These are phyloP conservation scores for Epirrita christyi DNA, from an alignment of 2,888 invertebrate genomes.

Conservation along the genomic window DNA sequence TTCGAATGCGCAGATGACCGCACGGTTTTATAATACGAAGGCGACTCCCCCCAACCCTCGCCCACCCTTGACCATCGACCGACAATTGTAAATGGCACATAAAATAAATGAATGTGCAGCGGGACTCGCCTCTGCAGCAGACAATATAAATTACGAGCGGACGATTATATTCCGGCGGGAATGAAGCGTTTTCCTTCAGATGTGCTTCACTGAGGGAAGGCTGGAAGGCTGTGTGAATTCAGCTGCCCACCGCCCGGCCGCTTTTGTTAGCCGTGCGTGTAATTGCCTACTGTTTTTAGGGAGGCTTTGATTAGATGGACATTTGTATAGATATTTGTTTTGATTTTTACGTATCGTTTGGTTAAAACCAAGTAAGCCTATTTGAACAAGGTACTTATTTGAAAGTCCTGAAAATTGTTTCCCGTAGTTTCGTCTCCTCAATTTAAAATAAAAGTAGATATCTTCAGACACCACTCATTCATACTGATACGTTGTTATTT, in stretches of 20 bases:
- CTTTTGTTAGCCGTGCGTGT: conserved; percentile 71
- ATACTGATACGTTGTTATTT: too few relatives aligned
- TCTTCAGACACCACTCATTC: too few relatives aligned
- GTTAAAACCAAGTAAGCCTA: too few relatives aligned
- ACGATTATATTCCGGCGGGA: conserved; percentile 85
- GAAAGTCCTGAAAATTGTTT: too few relatives aligned
- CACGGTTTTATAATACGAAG: conserved; percentile 85
- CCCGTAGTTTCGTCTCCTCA: too few relatives aligned
- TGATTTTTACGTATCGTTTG: conserved; percentile 12
- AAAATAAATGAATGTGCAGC: conserved; percentile 86
- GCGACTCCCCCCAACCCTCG: conserved; percentile 64
- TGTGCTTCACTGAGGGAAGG: conserved; percentile 58
- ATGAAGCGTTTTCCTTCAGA: conserved; percentile 83
- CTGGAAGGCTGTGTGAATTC: conserved; percentile 60
- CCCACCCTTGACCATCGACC: conserved; percentile 86
- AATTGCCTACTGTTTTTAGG: conserved; percentile 69
- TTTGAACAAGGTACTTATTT: too few relatives aligned
- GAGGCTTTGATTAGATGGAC: conserved; percentile 61
- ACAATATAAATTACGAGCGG: conserved; percentile 86
- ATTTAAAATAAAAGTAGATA: too few relatives aligned
- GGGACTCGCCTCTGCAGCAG: conserved; percentile 85
- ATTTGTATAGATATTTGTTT: conserved; percentile 34
- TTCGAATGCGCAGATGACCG: conserved; percentile 84
- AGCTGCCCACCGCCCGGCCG: conserved; percentile 39
- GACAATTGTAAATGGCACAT: conserved; percentile 86